phyloP scores from a whole-genome alignment of 2,888 invertebrate species.

The Andrena trimmerana region DNA sequence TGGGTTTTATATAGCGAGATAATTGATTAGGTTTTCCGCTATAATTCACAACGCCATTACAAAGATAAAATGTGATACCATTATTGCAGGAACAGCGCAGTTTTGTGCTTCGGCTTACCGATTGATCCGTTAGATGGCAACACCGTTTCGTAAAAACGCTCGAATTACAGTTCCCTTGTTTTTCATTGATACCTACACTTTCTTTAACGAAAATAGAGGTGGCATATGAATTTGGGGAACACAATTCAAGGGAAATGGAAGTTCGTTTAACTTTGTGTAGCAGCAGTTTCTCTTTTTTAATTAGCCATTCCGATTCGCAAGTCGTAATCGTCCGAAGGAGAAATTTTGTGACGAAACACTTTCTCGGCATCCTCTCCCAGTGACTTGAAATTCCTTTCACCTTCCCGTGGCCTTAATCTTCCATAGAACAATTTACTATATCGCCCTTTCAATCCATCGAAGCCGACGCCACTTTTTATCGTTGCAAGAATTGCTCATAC shows the following conservation, averaged over 20 bases:
- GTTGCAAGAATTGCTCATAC: too few species aligned
- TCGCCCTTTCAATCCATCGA: neutral
- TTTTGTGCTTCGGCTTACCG: slow-evolving; percentile 16
- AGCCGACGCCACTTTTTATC: neutral
- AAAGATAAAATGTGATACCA: neutral
- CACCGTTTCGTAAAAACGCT: slow-evolving; percentile 10
- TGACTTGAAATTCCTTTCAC: neutral
- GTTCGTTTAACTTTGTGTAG: neutral
- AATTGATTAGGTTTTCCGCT: too few species aligned
- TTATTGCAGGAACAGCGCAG: neutral
- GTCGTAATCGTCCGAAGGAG: neutral
- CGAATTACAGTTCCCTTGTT: neutral
- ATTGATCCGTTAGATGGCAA: slow-evolving; percentile 60
- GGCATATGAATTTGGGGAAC: too few species aligned
- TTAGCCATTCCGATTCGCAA: neutral
- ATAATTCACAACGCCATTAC: too few species aligned
- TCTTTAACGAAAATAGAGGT: neutral
- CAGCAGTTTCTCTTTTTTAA: neutral
- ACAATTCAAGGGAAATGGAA: neutral
- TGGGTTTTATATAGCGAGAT: too few species aligned
- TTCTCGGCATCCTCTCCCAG: neutral
- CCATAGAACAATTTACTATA: neutral
- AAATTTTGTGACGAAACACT: slow-evolving; percentile 9
- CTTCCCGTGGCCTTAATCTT: neutral
- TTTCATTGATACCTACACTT: neutral